Evolutionary conservation across 2,888 invertebrate genomes (phyloP).

Genomic region (Tiliacea aurago): DNA sequence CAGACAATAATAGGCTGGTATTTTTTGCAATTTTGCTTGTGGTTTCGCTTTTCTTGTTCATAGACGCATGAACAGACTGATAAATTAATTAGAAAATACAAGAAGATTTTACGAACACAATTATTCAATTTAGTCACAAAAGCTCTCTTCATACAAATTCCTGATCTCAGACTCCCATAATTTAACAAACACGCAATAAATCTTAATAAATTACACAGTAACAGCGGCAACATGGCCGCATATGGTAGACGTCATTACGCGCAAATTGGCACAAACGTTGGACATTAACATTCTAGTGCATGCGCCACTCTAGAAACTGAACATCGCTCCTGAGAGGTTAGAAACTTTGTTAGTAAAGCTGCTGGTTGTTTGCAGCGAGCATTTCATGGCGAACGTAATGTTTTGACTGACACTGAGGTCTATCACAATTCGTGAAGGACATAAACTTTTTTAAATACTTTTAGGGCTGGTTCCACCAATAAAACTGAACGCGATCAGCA

Average conservation of each 20-base stretch:
- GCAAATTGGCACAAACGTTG: slow-evolving; percentile 61
- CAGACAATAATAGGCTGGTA: too few relatives aligned
- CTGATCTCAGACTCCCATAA: background rate
- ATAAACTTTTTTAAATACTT: background rate
- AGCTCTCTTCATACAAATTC: slow-evolving; percentile 10
- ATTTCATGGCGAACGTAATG: background rate
- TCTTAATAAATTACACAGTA: slow-evolving; percentile 35
- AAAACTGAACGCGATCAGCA: too few relatives aligned
- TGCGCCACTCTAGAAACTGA: slow-evolving; percentile 65
- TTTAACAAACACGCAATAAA: slow-evolving; percentile 29
- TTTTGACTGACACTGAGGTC: background rate
- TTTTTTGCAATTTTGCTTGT: background rate
- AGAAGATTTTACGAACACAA: background rate
- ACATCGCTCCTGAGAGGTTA: slow-evolving; percentile 62
- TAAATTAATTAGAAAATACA: background rate
- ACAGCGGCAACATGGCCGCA: slow-evolving; percentile 47
- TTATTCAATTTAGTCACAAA: background rate
- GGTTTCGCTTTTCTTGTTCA: background rate
- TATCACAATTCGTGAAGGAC: background rate
- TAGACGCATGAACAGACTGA: too few relatives aligned
- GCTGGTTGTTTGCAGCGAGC: slow-evolving; percentile 31
- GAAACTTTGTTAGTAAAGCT: slow-evolving; percentile 54
- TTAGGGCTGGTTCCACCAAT: too few relatives aligned
- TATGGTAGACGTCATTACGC: slow-evolving; percentile 56
- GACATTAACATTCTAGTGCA: slow-evolving; percentile 69